These are phyloP conservation scores for Oedothorax gibbosus DNA, from an alignment of 1,140 invertebrate genomes.

Conservation along the genomic window DNA sequence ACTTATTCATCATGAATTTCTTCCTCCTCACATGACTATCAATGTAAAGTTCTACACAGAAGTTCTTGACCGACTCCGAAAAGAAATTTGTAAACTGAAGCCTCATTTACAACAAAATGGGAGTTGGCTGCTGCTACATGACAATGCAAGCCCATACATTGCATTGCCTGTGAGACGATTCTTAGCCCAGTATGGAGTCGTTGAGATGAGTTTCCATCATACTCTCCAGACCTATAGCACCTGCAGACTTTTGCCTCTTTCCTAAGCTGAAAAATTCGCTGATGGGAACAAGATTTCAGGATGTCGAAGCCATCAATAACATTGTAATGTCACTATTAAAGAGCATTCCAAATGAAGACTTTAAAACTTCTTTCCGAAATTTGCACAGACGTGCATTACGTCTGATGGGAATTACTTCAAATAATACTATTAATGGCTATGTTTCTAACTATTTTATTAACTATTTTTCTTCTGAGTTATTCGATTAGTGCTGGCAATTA, in stretches of 20 bases:
- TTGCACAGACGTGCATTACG: conserved; percentile 15
- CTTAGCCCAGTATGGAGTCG: conserved; percentile 1
- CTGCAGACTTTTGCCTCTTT: not conserved
- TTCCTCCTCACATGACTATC: not conserved
- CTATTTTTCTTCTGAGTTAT: not conserved
- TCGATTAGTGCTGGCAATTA: conserved; percentile 6
- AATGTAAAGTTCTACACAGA: not conserved
- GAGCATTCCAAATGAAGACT: conserved; percentile 3
- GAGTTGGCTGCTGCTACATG: conserved; percentile 8
- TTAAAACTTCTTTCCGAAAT: not conserved
- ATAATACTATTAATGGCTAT: conserved; percentile 5
- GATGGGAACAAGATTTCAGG: conserved; percentile 14
- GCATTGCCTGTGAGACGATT: not conserved
- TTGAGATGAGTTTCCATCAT: conserved; percentile 20
- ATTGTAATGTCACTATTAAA: not conserved
- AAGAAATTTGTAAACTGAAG: not conserved
- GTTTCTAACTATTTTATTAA: not conserved
- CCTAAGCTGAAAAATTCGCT: conserved; percentile 7
- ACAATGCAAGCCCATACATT: not conserved
- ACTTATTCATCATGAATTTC: conserved; percentile 25
- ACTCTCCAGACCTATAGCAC: not conserved
- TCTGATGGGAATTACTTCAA: conserved; percentile 1
- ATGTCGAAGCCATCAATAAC: conserved; percentile 15
- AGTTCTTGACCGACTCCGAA: not conserved
- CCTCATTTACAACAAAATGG: conserved; percentile 21